Evolutionary conservation across 1,140 invertebrate species (phyloP), one percentile per base, ranked within the genome.

Genomic region (Psix sp.): DNA sequence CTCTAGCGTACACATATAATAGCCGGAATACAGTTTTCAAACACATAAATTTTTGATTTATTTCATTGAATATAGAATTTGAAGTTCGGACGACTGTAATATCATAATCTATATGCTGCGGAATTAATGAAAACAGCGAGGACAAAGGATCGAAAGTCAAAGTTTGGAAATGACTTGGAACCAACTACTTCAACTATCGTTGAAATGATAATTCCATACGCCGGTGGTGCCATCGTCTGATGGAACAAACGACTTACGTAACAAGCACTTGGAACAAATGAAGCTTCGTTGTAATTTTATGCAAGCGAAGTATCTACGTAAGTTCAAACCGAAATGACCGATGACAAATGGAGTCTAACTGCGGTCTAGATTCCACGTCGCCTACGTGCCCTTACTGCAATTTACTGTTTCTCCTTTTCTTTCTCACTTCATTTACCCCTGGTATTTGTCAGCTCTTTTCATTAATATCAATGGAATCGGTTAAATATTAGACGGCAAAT

Each of bases 151-250:
- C 33, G 42, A 48, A 54, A 66, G 51, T 59, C 39, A 67, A 59
- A 59, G 51, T 51, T 14, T 49, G 18, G 35, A 31, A 51, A 63
- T 62, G 49, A 57, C 63, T 63, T 57, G 43, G 38, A 51, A 63
- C 52, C 67, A 72, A 72, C 59, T 59, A 59, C 49, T 18, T 71
- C 51, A 72, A 72, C 36, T 63, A 63, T 57, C 45, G 45, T 18
- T 63, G 43, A 72, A 72, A 72, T 63, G 59, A 63, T 72, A 72
- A 72, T 72, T 72, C 59, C 21, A 63, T 51, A 40, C 48, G 42
- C 57, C 42, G 20, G 18, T 39, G 33, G 33, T 42, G 59, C 51
- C 31, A 57, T 57, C 63, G 59, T 65, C 16, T 40, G 20, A n/a
- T 6, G 15, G 17, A 63, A 63, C 59, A 62, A 62, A 56, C 66